A percentile compares a stretch with the other conserved stretches of the same genome.
Evolutionary conservation across 2,113 vertebrate species (phyloP).

Genomic region (Panurus biarmicus): DNA sequence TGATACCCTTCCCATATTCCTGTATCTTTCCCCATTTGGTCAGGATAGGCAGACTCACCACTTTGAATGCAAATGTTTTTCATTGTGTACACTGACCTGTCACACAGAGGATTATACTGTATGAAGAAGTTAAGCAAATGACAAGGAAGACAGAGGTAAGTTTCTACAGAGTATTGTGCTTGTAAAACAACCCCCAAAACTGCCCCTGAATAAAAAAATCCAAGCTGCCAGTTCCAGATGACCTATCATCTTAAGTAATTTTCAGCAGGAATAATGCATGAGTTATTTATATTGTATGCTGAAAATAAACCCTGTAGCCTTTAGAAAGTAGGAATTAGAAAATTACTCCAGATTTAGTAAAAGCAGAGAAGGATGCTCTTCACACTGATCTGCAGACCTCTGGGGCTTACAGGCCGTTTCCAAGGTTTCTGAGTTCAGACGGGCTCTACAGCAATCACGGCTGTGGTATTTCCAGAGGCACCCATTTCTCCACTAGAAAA

Average conservation of each 20-base stretch:
- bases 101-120: background rate
- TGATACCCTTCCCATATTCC: background rate
- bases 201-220: background rate
- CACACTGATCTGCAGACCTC: background rate
- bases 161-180: background rate
- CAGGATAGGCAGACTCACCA: background rate
- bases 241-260: background rate
- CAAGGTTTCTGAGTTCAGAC: background rate
- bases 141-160: background rate
- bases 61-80: background rate
- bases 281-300: background rate
- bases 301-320: background rate
- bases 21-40: background rate
- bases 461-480: background rate
- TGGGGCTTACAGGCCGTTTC: background rate
- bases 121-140: background rate
- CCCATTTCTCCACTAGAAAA: background rate
- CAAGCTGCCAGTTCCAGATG: background rate
- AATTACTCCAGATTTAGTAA: background rate
- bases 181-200: background rate
- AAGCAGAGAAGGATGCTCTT: background rate
- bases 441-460: background rate
- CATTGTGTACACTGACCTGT: background rate
- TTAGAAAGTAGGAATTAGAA: background rate
- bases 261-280: background rate